Evolutionary conservation across 2,797 vertebrate species (phyloP), one percentile per base, ranked within the genome.

Genomic region (Artibeus lituratus): DNA sequence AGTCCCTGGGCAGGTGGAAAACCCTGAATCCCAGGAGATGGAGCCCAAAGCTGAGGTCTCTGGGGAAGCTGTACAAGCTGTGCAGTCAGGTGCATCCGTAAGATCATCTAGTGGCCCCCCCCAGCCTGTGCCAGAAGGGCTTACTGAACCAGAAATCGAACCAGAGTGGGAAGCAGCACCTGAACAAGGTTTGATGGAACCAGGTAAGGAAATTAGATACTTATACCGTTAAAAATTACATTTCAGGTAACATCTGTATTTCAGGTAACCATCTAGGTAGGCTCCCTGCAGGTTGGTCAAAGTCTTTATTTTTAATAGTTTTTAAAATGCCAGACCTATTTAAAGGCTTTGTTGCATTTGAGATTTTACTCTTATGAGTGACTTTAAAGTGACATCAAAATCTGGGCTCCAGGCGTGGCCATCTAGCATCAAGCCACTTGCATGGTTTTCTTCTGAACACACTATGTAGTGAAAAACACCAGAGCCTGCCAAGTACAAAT

Each of bases 151-250:
- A 76, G 92, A 97, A 81, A 86, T 49, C 1, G 55, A 95, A 82
- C 57, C 83, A 39, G 89, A 94, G 80, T 32, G 73, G 96, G 92
- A 83, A 77, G 80, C 96, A 96, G 69, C 94, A 73, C 81, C 97
- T 96, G 95, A 95, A 57, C 94, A 92, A 95, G 94, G 97, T 97
- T 97, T 97, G 97, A n/a, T 85, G 93, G 81, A 97, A 44, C 87
- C 95, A 98, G 97, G 97, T 98, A 98, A 98, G 98, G 97, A 96
- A 90, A 95, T 55, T 1, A 72, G 49, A 70, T 83, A 42, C 92
- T 94, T 81, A 59, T 39, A 53, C 76, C 86, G n/a, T 91, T 81
- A 26, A 83, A 80, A 9, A 39, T 84, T 76, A 32, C 19, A 11
- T 87, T 90, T 88, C 72, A 95, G 93, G 89, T 84, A 77, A 78